Conservation (phyloP, 2,113 vertebrate genomes). For the Ciconia maguari region DNA sequence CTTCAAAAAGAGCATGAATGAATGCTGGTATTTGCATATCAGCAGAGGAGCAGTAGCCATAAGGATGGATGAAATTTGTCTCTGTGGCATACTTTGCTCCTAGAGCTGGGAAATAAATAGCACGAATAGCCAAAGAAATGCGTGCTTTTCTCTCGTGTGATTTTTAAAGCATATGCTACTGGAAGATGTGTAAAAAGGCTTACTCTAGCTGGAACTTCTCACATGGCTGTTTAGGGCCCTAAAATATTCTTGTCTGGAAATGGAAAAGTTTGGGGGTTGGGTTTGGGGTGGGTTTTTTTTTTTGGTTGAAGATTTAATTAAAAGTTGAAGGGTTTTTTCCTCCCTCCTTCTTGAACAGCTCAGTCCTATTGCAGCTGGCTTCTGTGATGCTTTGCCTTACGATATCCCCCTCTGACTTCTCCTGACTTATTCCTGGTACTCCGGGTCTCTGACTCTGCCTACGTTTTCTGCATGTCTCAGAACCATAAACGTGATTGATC, state of each 20-base stretch:
- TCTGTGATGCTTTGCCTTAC: not conserved
- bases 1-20: not conserved
- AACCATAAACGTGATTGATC: conserved; percentile 15
- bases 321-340: not conserved
- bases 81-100: conserved; percentile 8
- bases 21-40: not conserved
- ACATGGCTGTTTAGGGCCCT: not conserved
- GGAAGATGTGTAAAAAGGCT: conserved; percentile 8
- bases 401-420: not conserved
- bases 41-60: not conserved
- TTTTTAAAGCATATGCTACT: conserved; percentile 31
- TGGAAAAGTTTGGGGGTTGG: not conserved
- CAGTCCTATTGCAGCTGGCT: not conserved
- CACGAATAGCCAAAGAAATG: not conserved
- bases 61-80: not conserved
- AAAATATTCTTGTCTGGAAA: not conserved
- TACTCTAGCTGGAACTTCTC: conserved; percentile 9
- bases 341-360: not conserved
- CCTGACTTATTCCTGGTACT: not conserved
- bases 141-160: not conserved
- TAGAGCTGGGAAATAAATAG: not conserved
- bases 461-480: not conserved
- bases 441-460: not conserved
- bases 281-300: too few relatives aligned
- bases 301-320: not conserved